A percentile compares a stretch with the other conserved stretches of the same genome.
These are phyloP conservation scores for Caenorhabditis sp. DNA, from an alignment of 2,888 invertebrate genomes.

Conservation along the genomic window DNA sequence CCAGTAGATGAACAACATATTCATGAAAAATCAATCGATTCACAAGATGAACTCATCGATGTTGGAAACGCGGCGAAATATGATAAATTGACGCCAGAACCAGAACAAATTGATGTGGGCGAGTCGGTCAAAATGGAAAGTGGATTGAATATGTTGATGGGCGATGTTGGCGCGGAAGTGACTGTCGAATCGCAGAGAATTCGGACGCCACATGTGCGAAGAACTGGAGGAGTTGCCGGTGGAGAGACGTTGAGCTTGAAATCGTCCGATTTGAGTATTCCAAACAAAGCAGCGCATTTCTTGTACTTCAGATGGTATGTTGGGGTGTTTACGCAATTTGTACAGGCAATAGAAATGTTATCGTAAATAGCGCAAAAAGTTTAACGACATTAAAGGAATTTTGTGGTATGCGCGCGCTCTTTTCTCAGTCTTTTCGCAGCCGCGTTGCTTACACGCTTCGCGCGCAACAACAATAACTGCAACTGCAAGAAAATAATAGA, in stretches of 20 bases:
- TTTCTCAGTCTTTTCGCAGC: too few species aligned
- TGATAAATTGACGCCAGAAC: neutral
- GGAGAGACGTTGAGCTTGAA: slow-evolving; percentile 28
- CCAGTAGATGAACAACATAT: neutral
- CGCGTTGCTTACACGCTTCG: too few species aligned
- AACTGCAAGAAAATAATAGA: too few species aligned
- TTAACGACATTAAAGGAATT: too few species aligned
- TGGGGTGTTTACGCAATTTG: neutral
- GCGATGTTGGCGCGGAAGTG: slow-evolving; percentile 4
- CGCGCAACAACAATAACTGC: too few species aligned
- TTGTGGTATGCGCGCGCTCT: too few species aligned
- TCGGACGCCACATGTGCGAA: neutral
- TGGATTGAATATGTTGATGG: neutral
- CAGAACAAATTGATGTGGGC: neutral
- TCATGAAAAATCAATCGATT: neutral
- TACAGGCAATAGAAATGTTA: too few species aligned
- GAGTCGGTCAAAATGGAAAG: neutral
- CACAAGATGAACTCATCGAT: neutral
- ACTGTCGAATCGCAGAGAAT: slow-evolving; percentile 4
- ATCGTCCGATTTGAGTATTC: slow-evolving; percentile 23
- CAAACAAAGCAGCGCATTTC: slow-evolving; percentile 39
- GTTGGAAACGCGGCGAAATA: neutral
- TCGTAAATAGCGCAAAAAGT: too few species aligned
- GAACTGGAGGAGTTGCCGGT: neutral
- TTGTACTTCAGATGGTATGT: slow-evolving; percentile 25